phyloP scores from a whole-genome alignment of 2,797 vertebrate species.

The Morelia viridis region DNA sequence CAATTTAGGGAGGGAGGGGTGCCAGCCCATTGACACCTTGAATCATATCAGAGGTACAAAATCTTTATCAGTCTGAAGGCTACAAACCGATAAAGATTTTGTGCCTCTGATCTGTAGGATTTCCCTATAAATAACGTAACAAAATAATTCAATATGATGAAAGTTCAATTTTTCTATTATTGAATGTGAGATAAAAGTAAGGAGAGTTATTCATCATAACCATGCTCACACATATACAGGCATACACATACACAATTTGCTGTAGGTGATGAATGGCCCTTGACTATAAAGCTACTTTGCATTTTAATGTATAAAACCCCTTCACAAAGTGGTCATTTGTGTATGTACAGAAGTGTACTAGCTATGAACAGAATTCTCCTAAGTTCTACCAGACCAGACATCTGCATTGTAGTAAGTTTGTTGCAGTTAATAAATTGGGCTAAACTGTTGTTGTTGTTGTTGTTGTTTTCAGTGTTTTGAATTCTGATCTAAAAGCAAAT shows the following conservation, averaged over 20 bases:
- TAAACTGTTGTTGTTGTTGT: slow-evolving; percentile 39
- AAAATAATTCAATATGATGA: neutral
- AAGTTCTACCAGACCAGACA: slow-evolving; percentile 78
- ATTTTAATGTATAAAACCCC: slow-evolving; percentile 63
- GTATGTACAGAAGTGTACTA: slow-evolving; percentile 13
- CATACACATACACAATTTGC: neutral
- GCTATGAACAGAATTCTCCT: slow-evolving; percentile 75
- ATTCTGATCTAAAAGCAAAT: slow-evolving; percentile 78
- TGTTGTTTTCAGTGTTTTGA: slow-evolving; percentile 68
- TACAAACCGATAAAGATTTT: neutral
- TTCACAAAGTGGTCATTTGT: slow-evolving; percentile 63
- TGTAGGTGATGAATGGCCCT: slow-evolving; percentile 37
- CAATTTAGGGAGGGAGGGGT: neutral
- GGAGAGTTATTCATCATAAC: slow-evolving; percentile 34
- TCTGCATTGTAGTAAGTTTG: slow-evolving; percentile 77
- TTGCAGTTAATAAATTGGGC: slow-evolving; percentile 81
- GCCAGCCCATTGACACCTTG: neutral
- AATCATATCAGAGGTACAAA: neutral
- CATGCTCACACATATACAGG: neutral
- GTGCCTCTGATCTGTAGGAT: neutral
- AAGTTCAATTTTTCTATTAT: neutral
- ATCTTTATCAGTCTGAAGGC: neutral
- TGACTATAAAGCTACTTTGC: slow-evolving; percentile 65
- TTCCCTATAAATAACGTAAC: neutral
- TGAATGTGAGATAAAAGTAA: neutral